Evolutionary conservation across 2,888 invertebrate genomes (phyloP), one percentile per base, ranked within the genome.

Genomic region (Pachycephus smyrnensis): DNA sequence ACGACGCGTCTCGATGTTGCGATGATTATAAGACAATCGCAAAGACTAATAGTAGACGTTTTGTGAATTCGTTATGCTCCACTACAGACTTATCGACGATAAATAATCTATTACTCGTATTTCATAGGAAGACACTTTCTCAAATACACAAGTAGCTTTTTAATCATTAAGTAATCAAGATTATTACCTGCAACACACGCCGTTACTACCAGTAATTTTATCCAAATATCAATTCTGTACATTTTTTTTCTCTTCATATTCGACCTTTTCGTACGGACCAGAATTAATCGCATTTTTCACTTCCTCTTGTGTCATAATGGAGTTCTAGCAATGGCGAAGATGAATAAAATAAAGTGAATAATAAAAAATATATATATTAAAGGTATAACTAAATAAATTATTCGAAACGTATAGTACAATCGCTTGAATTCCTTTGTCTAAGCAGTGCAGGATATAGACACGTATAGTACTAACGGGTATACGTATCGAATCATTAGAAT

Each of bases 361-460:
- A 55, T 55, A 75, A 80, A 77, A 78, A 82, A 79, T 82, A 74
- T 80, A 74, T 80, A 79, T 73, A 82, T 84, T 81, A 78, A 78
- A 85, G 84, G 82, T 84, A 87, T 87, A 87, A 85, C 82, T 81
- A 81, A 86, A 85, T 88, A 88, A 88, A 86, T 88, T 88, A 88
- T 86, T 88, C 85, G 82, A 86, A 86, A 84, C 79, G 81, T 84
- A 84, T 73, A 36, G 55, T 55, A 55, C 55, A 55, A 71, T 32
- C 33, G 71, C 71, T 31, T 71, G 30, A 71, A 71, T 75, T 37
- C 32, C 35, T 75, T 69, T 69, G 37, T 76, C 73, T 35, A 37
- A 12, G 23, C 32, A 40, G 40, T 40, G 2, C 55, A 55, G 23
- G 55, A 55, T 40, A 6, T 55, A 55, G 55, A 55, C 23, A 9